A percentile compares a stretch with the other conserved stretches of the same genome.
These are phyloP conservation scores for Campopleginae sp. DNA, from an alignment of 2,888 invertebrate species.

Conservation along the genomic window DNA sequence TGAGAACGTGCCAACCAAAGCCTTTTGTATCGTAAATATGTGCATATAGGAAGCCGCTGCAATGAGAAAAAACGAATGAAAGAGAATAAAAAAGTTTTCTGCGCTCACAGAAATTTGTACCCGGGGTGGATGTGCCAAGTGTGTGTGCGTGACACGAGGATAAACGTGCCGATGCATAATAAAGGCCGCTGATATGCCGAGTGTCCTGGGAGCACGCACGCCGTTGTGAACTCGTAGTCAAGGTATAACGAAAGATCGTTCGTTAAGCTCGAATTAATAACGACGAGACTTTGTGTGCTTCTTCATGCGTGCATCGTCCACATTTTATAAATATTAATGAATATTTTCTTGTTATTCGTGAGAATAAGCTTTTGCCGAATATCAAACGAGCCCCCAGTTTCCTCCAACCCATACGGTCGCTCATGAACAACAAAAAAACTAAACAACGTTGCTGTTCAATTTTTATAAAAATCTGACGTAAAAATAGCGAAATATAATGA, in stretches of 20 bases:
- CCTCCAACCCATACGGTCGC: not conserved
- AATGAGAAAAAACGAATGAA: not conserved
- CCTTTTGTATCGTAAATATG: not conserved
- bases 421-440: not conserved
- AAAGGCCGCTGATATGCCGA: slow-evolving; percentile 69
- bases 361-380: not conserved
- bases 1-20: slow-evolving; percentile 5
- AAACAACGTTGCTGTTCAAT: not conserved
- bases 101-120: slow-evolving; percentile 65
- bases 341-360: not conserved
- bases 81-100: slow-evolving; percentile 15
- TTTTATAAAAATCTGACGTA: not conserved
- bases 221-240: slow-evolving; percentile 72
- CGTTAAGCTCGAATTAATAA: slow-evolving; percentile 51
- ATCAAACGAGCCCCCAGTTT: not conserved
- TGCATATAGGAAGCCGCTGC: slow-evolving; percentile 10
- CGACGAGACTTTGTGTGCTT: slow-evolving; percentile 28
- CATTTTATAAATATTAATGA: not conserved
- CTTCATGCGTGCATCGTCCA: not conserved
- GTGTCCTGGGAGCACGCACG: slow-evolving; percentile 72
- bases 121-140: slow-evolving; percentile 73
- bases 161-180: slow-evolving; percentile 79
- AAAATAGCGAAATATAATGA: not conserved
- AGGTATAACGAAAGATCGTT: slow-evolving; percentile 31
- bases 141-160: slow-evolving; percentile 71